A percentile compares a stretch with the other conserved stretches of the same genome.
phyloP scores from a whole-genome alignment of 2,797 vertebrate genomes.

The Buphagus erythrorhynchus region DNA sequence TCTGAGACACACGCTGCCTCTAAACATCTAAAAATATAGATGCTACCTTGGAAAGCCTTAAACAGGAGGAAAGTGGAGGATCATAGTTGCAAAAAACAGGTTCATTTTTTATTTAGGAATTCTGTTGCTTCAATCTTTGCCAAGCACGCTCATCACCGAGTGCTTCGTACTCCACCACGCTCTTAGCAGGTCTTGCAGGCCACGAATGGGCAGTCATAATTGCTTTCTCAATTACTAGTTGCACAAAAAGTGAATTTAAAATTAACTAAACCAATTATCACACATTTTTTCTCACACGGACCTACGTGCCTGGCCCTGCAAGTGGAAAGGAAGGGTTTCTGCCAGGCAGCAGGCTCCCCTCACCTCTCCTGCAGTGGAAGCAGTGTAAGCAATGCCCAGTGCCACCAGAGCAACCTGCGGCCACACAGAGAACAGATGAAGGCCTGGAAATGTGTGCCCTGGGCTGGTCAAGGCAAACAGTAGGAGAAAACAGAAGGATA shows the following conservation, averaged over 20 bases:
- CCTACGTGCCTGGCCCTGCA: not conserved
- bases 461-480: not conserved
- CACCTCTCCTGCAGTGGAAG: accelerated
- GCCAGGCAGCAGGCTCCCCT: not conserved
- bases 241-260: not conserved
- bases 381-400: not conserved
- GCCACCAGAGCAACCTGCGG: not conserved
- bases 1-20: not conserved
- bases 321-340: not conserved
- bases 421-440: not conserved
- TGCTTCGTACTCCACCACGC: accelerated
- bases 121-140: not conserved
- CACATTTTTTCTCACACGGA: not conserved
- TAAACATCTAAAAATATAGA: not conserved
- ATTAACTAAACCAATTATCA: not conserved
- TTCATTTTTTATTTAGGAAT: not conserved
- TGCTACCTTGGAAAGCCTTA: not conserved
- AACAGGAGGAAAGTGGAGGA: not conserved
- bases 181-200: not conserved
- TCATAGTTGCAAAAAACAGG: not conserved
- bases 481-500: not conserved
- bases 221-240: not conserved
- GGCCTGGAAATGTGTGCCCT: not conserved
- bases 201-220: not conserved
- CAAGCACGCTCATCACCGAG: not conserved